Base-by-base conservation (phyloP, 2,797 vertebrate species). In the Oreochromis grahami region DNA sequence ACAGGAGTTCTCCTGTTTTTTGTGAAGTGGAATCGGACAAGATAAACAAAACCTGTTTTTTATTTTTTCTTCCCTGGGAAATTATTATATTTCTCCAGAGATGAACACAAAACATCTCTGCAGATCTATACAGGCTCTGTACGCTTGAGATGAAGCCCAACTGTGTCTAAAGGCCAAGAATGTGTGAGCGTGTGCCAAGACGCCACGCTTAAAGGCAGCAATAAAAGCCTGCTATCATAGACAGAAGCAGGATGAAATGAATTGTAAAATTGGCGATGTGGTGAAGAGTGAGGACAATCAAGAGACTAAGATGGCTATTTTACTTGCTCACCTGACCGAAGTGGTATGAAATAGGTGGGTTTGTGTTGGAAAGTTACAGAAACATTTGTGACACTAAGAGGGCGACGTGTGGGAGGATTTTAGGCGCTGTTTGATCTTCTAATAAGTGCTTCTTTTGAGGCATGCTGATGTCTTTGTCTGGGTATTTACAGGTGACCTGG, bases 1-100 rank as follows among this genome's bases (percentile, higher is more conserved):
- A 88, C 78, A 88, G 11, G 80, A 63, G 76, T 83, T 81, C 43
- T 79, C 83, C 83, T 78, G 80, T 13, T 8, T 81, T 81, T 83
- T 6, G n/a, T n/a, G 34, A 68, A 55, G 48, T 21, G 84, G 58
- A 41, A 29, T 41, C 7, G 19, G 72, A 79, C 24, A 32, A 70
- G 34, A 51, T 24, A 76, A 84, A 81, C 72, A 43, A 14, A 32
- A 24, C 24, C 13, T 7, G 15, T 13, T 50, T 74, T 50, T 72
- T 65, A 2, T 38, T 65, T 41, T 65, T 38, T 45, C 15, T 17
- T 29, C 21, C 14, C 43, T 32, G 43, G 26, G 68, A n/a, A 74
- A 26, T 58, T 24, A 50, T 50, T 41, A n/a, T 63, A 29, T 26
- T 68, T 65, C 34, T 72, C 55, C 48, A n/a, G 19, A 65, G 21